Evolutionary conservation across 2,113 vertebrate species (phyloP), one percentile per base, ranked within the genome.

Genomic region (Columba janthina): DNA sequence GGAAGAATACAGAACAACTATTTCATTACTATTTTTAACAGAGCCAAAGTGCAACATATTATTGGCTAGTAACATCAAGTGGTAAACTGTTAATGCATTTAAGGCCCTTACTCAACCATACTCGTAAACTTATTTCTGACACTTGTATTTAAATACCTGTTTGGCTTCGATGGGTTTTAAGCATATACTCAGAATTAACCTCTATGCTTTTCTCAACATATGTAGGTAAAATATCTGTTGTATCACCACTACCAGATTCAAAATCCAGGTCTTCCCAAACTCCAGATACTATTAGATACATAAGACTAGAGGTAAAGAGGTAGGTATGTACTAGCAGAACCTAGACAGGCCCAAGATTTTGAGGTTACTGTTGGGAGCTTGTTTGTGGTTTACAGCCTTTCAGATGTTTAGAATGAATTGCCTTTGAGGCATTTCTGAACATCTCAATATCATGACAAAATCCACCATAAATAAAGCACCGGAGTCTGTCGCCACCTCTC

Each of bases 181-280:
- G 88, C 93, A 96, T 86, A 69, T 96, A 95, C 88, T 96, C 79
- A 84, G 72, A 77, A 86, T 97, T 96, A 96, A 95, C 89, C 93
- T 88, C 42, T 86, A 29, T 77, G 72, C 75, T 93, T 95, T 95
- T 70, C 82, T 65, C 53, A 64, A 61, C 21, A 7, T 53, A 46
- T 9, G 36, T 58, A 89, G 58, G 64, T 77, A 83, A 79, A 94
- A 83, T 57, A 40, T 42, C 80, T 66, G 26, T 32, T 92, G 51
- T 53, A 84, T 42, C 74, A 80, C 42, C 58, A 46, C 9, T 70
- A 54, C 10, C 62, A 70, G 44, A n/a, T 62, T 79, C 67, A 58
- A 92, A 93, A 85, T 22, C 17, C 72, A 86, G 56, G n/a, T 53
- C 60, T 83, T 57, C 54, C 72, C 56, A 90, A 36, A 40, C 36